Evolutionary conservation across 2,888 invertebrate species (phyloP).

Genomic region (Lochmaea capreae): DNA sequence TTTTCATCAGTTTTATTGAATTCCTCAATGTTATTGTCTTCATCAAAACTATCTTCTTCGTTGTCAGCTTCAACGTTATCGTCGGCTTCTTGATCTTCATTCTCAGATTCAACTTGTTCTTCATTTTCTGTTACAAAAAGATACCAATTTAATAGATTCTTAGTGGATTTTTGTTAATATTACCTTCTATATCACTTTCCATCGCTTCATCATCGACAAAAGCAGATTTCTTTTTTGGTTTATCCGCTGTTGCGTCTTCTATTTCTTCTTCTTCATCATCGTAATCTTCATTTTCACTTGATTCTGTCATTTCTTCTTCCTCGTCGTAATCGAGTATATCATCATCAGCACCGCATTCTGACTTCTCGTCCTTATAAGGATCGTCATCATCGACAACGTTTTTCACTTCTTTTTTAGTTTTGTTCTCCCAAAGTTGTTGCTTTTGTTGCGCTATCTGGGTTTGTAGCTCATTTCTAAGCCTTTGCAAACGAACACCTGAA

Average conservation of each 20-base stretch:
- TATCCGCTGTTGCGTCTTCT: slow-evolving; percentile 61
- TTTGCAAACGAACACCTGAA: slow-evolving; percentile 75
- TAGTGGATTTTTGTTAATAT: not conserved
- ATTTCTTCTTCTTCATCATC: slow-evolving; percentile 65
- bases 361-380: slow-evolving; percentile 41
- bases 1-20: slow-evolving; percentile 27
- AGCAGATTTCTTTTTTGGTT: slow-evolving; percentile 53
- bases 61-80: slow-evolving; percentile 49
- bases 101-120: slow-evolving; percentile 43
- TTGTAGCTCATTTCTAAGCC: slow-evolving; percentile 77
- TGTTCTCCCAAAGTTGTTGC: slow-evolving; percentile 77
- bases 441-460: slow-evolving; percentile 78
- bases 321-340: slow-evolving; percentile 68
- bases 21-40: slow-evolving; percentile 44
- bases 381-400: slow-evolving; percentile 40
- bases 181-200: slow-evolving; percentile 50
- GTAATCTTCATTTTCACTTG: slow-evolving; percentile 59
- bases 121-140: slow-evolving; percentile 42
- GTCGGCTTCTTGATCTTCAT: slow-evolving; percentile 47
- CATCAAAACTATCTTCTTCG: slow-evolving; percentile 39
- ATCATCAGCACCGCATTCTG: slow-evolving; percentile 54
- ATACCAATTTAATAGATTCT: slow-evolving; percentile 1
- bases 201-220: slow-evolving; percentile 62
- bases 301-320: slow-evolving; percentile 68
- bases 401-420: slow-evolving; percentile 56